A percentile compares a stretch with the other conserved stretches of the same genome.
These are phyloP conservation scores for Pteropus alecto DNA, from an alignment of 2,113 vertebrate species.

Conservation along the genomic window DNA sequence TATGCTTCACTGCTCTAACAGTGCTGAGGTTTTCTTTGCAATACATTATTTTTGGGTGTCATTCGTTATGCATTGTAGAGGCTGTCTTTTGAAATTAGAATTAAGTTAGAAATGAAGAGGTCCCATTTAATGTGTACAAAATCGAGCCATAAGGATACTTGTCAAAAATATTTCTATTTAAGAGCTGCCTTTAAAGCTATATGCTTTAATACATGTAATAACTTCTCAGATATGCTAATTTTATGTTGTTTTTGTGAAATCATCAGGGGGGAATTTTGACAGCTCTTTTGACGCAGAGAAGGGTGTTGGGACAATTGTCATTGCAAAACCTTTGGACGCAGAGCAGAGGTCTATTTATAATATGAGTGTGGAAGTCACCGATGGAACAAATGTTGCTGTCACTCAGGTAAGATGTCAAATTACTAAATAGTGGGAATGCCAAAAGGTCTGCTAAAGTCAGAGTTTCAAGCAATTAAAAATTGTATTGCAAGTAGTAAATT, in stretches of 20 bases:
- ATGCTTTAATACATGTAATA: neutral
- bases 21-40: constrained; percentile 63
- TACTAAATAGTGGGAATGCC: neutral
- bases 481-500: neutral
- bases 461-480: neutral
- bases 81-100: constrained; percentile 79
- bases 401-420: constrained; percentile 88
- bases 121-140: constrained; percentile 40
- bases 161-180: constrained; percentile 12
- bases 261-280: constrained; percentile 93
- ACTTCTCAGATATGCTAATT: constrained; percentile 76
- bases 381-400: constrained; percentile 91
- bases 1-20: constrained; percentile 55
- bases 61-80: constrained; percentile 72
- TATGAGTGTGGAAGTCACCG: constrained; percentile 95
- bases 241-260: constrained; percentile 82
- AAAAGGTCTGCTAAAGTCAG: neutral
- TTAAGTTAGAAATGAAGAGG: constrained; percentile 72
- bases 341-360: constrained; percentile 95
- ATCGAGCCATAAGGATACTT: constrained; percentile 59
- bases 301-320: constrained; percentile 94
- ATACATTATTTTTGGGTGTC: constrained; percentile 69
- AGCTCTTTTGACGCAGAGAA: constrained; percentile 94
- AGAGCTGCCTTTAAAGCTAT: constrained; percentile 43
- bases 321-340: constrained; percentile 94